A percentile compares a stretch with the other conserved stretches of the same genome.
These are phyloP conservation scores for Lordiphosa fenestrarum DNA, from an alignment of 2,888 invertebrate genomes.

Conservation along the genomic window DNA sequence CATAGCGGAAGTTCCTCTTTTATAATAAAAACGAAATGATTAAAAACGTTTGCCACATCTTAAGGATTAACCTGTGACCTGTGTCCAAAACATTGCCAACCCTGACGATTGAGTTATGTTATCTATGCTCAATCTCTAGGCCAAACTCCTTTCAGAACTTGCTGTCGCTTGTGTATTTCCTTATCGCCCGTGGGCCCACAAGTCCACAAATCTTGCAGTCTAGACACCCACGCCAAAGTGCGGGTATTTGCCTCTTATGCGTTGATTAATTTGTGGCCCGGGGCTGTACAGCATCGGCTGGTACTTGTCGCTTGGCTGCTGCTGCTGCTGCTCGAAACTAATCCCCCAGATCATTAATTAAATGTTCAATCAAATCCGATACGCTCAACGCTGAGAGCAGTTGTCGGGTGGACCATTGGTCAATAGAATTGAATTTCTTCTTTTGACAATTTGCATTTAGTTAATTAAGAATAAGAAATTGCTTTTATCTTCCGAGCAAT, in stretches of 20 bases:
- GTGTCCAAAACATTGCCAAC: constrained; percentile 3
- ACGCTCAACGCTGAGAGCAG: constrained; percentile 31
- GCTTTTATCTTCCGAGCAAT: constrained; percentile 32
- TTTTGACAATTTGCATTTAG: constrained; percentile 28
- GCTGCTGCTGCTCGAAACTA: constrained; percentile 41
- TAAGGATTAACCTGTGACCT: constrained; percentile 19
- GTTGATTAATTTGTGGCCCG: constrained; percentile 65
- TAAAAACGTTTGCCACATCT: background rate
- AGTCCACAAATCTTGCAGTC: constrained; percentile 21
- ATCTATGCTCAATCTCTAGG: constrained; percentile 16
- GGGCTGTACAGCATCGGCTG: constrained; percentile 54
- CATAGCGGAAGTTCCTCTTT: no score
- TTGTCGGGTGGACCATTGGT: constrained; percentile 13
- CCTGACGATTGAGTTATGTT: constrained; percentile 14
- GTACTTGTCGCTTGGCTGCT: constrained; percentile 60
- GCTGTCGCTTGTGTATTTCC: constrained; percentile 18
- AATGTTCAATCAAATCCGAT: constrained; percentile 68
- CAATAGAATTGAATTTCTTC: constrained; percentile 37
- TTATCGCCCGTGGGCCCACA: constrained; percentile 17
- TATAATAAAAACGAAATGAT: no score
- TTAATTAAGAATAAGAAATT: constrained; percentile 33
- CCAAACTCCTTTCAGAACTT: constrained; percentile 36
- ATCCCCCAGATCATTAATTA: constrained; percentile 66
- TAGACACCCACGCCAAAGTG: constrained; percentile 48
- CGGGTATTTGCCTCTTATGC: constrained; percentile 24